Evolutionary conservation across 2,113 vertebrate species (phyloP), one percentile per base, ranked within the genome.

Genomic region (Phaethornis superciliosus): DNA sequence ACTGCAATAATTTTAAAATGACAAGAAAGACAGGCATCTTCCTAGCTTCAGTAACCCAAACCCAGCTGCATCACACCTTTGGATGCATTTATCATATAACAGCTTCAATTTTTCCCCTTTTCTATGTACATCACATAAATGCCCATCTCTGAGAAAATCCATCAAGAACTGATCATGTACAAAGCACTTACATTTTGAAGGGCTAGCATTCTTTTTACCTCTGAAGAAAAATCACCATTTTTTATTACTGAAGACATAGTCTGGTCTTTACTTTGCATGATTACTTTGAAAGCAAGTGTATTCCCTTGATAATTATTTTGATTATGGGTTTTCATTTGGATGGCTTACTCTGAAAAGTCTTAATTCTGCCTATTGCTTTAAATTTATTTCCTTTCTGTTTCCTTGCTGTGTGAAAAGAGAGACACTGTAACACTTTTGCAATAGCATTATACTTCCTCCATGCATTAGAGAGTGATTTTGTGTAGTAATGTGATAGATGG

Each of bases 251-350:
- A 59, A 74, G 85, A 64, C 60, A 67, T 35, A 77, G 26, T 83
- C 72, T 42, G 26, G 49, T 78, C 84, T 90, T 79, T 81, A 81
- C 52, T 88, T 56, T 56, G 52, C 68, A 9, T 58, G 76, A 94
- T 90, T 95, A 72, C 85, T 76, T 72, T 54, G 65, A 94, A 95
- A 93, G 91, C 58, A 95, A 95, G 84, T 32, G 64, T 2, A 4
- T 68, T 93, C 76, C 82, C 85, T 54, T 46, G 79, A 71, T 93
- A 88, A 95, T 95, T 95, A 88, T 93, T 96, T 94, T 95, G 82
- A 91, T 95, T 37, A 93, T 58, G 72, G 60, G 58, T 86, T 96
- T 95, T 88, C 90, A 81, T 95, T 88, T 84, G 64, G 71, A 88
- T 64, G 80, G 64, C 79, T 95, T 90, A 67, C 68, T 74, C 89